Percentiles rank a stretch among this genome's conserved stretches.
These are phyloP conservation scores for Tursiops truncatus DNA, from an alignment of 2,113 vertebrate genomes.

Conservation along the genomic window DNA sequence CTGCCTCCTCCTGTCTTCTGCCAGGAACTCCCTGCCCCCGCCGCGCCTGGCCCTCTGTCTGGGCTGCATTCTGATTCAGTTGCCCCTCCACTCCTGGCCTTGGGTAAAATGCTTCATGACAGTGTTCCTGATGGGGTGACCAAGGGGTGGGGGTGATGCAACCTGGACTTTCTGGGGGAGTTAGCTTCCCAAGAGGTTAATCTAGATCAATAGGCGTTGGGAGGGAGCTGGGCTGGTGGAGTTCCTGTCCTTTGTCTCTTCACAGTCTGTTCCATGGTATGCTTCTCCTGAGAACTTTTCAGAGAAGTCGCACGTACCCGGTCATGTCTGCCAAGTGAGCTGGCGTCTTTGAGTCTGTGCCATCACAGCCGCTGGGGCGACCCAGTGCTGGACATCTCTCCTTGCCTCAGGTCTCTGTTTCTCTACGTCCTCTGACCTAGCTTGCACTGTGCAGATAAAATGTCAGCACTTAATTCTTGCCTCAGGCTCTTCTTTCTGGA, in stretches of 20 bases:
- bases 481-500: neutral
- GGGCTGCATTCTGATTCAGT: neutral
- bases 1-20: neutral
- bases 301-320: neutral
- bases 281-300: no score
- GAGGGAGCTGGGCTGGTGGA: rapidly evolving
- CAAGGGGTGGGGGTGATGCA: no score
- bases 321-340: neutral
- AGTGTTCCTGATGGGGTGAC: neutral
- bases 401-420: neutral
- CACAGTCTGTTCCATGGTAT: rapidly evolving
- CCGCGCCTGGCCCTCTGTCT: neutral
- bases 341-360: neutral
- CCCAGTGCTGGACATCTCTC: neutral
- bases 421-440: neutral
- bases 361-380: rapidly evolving
- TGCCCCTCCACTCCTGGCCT: neutral
- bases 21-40: neutral
- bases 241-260: neutral
- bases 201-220: neutral
- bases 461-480: neutral
- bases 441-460: neutral
- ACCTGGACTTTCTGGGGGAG: no score
- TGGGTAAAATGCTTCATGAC: neutral
- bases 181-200: neutral